Base-by-base conservation (phyloP, 1,140 invertebrate species). In the Campodea augens region DNA sequence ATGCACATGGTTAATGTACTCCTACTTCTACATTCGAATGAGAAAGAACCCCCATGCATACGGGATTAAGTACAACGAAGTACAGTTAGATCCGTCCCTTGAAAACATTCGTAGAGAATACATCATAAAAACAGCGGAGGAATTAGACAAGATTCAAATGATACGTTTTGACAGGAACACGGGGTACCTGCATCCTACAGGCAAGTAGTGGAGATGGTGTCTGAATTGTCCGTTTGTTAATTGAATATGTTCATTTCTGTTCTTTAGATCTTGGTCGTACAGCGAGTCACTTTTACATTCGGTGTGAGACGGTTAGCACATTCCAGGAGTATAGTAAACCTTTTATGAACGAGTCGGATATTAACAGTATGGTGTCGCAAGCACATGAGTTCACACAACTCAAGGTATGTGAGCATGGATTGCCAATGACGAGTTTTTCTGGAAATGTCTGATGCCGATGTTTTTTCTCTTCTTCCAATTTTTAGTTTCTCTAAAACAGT, bases 231-330 rank as follows among this genome's bases (percentile, higher is more conserved):
- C 38, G 2, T 45, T 15, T 23, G 5, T 45, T 25, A n/a, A 19
- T 39, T 10, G 19, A 12, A 15, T 23, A 49, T 45, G 41, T 46
- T 53, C 32, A 46, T 49, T 46, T 57, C 44, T 59, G 64, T 48
- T 52, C 29, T 21, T 36, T 60, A 69, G 92, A 98, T 66, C 65
- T 95, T 37, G 96, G 96, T 1, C 71, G 95, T 46, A 97, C 88
- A 40, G 90, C 95, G 1, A 95, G 90, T 59, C 87, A 97, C 63
- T 98, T 82, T 65, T 99, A 99, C 61, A 89, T 99, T 36, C 97
- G 93, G 55, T 89, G 89, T 61, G 87, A 93, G 54, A 98, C 93
- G 0, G 80, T 98, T 52, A 83, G 92, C 62, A 75, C 81, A 29
- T 65, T 95, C 56, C 89, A 91, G 61, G 78, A 85, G 54, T 65